A percentile compares a stretch with the other conserved stretches of the same genome.
Conservation (phyloP, 2,113 vertebrate species). For the Datnioides undecimradiatus region DNA sequence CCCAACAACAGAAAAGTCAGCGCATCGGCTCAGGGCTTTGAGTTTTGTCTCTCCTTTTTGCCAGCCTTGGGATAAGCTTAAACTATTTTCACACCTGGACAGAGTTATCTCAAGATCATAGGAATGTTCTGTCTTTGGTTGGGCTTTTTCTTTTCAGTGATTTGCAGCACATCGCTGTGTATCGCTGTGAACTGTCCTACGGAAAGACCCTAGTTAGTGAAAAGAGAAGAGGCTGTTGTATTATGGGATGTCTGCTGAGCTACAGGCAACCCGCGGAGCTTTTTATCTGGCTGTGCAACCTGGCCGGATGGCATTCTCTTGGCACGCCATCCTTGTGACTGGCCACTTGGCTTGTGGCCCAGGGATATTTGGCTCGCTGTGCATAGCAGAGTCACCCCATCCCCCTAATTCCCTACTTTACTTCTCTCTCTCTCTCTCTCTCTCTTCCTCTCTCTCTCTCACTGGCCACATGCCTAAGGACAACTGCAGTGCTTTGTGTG, state of each 20-base stretch:
- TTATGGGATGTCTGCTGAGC: conserved; percentile 57
- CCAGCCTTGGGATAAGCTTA: conserved; percentile 23
- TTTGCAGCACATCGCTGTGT: not conserved
- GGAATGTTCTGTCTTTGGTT: not conserved
- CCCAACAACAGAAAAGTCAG: conserved; percentile 52
- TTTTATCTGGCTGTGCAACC: conserved; percentile 77
- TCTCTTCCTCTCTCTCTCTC: conserved; percentile 8
- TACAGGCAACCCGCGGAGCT: conserved; percentile 57
- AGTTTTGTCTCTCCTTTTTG: not conserved
- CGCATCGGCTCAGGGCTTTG: conserved; percentile 28
- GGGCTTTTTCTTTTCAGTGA: not conserved
- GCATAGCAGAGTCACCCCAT: conserved; percentile 61
- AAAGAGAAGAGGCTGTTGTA: conserved; percentile 32
- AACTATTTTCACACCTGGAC: conserved; percentile 39
- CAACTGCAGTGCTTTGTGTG: conserved; percentile 75
- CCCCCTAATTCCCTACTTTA: conserved; percentile 67
- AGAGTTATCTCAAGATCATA: conserved; percentile 3
- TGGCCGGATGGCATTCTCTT: conserved; percentile 72
- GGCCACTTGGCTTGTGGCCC: conserved; percentile 73
- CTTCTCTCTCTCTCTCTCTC: conserved; percentile 15
- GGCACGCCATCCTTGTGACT: conserved; percentile 60
- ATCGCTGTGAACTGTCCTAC: not conserved
- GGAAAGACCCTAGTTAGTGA: conserved; percentile 21
- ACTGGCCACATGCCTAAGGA: conserved; percentile 73
- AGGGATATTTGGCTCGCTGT: conserved; percentile 71